A percentile compares a stretch with the other conserved stretches of the same genome.
phyloP scores from a whole-genome alignment of 1,140 invertebrate species.

The Drosophila sechellia region DNA sequence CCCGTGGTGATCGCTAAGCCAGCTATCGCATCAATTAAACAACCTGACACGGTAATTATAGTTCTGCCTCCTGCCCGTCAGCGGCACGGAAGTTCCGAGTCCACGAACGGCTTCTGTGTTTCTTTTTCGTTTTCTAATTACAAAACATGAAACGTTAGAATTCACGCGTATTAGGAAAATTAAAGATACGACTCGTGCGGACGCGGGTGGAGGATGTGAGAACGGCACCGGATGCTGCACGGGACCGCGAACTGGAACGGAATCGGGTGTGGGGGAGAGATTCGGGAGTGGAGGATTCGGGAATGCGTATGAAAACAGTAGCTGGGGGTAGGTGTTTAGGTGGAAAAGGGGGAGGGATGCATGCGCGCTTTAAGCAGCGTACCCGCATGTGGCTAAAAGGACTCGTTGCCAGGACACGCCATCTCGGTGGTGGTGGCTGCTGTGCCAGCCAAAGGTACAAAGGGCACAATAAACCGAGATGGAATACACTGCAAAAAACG shows the following conservation, averaged over 20 bases:
- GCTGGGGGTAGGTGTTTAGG: slow-evolving; percentile 28
- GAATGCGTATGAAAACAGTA: slow-evolving; percentile 22
- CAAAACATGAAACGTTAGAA: slow-evolving; percentile 79
- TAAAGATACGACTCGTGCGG: slow-evolving; percentile 67
- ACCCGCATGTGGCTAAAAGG: slow-evolving; percentile 66
- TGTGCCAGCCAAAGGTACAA: slow-evolving; percentile 66
- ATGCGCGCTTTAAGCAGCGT: slow-evolving; percentile 35
- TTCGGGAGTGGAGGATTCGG: background rate
- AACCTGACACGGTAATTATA: slow-evolving; percentile 74
- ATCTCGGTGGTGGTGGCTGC: slow-evolving; percentile 57
- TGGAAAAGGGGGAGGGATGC: slow-evolving; percentile 21
- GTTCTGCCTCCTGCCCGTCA: slow-evolving; percentile 41
- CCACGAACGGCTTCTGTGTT: slow-evolving; percentile 23
- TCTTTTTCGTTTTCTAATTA: slow-evolving; percentile 68
- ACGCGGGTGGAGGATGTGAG: slow-evolving; percentile 56
- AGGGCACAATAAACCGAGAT: slow-evolving; percentile 26
- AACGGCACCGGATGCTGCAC: slow-evolving; percentile 73
- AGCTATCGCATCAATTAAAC: slow-evolving; percentile 65
- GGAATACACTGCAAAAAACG: slow-evolving; percentile 10
- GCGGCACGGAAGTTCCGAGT: slow-evolving; percentile 23
- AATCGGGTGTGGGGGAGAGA: background rate
- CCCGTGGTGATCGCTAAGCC: slow-evolving; percentile 31
- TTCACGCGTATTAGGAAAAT: slow-evolving; percentile 83
- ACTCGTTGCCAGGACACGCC: slow-evolving; percentile 50
- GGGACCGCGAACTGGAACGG: slow-evolving; percentile 27